phyloP scores from a whole-genome alignment of 2,888 invertebrate genomes.

The Linyphia triangularis region DNA sequence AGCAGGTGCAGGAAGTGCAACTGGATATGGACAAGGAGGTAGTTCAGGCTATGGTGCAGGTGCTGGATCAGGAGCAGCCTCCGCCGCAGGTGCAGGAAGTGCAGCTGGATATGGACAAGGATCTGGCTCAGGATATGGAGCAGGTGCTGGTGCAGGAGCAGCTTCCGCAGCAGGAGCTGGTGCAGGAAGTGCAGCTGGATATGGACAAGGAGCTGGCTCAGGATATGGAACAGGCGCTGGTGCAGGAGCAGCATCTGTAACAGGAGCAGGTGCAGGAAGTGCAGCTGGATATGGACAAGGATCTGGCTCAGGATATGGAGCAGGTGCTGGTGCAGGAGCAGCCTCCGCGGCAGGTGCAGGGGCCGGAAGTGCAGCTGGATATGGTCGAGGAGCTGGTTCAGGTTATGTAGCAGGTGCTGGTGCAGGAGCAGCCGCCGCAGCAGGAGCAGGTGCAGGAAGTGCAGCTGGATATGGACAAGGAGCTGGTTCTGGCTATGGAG shows the following conservation, averaged over 20 bases:
- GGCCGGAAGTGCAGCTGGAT: neutral
- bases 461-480: neutral
- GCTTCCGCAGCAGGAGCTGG: neutral
- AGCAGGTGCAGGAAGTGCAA: neutral
- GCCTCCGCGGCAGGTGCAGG: conserved; percentile 1
- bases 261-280: neutral
- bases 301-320: too few relatives aligned
- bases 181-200: neutral
- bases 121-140: neutral
- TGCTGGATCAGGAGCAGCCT: neutral
- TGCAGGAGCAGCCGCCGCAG: neutral
- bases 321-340: neutral
- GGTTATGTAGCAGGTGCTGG: neutral
- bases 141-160: neutral
- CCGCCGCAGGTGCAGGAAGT: neutral
- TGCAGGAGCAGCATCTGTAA: neutral
- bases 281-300: neutral
- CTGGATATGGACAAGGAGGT: neutral
- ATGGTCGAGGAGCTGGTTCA: neutral
- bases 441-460: neutral
- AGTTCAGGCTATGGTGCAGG: neutral
- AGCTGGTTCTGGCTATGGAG: neutral
- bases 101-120: neutral
- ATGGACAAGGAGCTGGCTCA: neutral
- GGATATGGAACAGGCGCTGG: neutral